phyloP scores from a whole-genome alignment of 30 jellyfish, hydroid and myxozoan genomes.

The Aurelia sp. region DNA sequence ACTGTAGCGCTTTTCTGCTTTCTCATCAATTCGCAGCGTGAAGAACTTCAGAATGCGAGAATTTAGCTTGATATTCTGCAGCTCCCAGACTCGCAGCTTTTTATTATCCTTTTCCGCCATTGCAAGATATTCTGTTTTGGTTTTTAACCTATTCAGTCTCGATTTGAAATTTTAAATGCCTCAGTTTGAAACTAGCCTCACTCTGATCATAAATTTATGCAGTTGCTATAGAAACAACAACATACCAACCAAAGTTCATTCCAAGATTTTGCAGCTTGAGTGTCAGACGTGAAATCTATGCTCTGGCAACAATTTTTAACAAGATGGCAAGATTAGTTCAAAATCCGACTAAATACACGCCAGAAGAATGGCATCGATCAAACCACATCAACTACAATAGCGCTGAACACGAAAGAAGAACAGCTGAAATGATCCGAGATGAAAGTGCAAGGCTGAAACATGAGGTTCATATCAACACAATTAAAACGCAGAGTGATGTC shows the following conservation, averaged over 20 bases:
- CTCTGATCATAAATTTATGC: too few species aligned
- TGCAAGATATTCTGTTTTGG: neutral
- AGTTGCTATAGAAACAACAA: too few species aligned
- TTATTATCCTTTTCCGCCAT: neutral
- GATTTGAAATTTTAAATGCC: too few species aligned
- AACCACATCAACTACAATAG: constrained; percentile 79
- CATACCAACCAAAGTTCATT: too few species aligned
- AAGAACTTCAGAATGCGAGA: constrained; percentile 1
- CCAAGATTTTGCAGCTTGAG: neutral
- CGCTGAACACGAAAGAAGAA: constrained; percentile 85
- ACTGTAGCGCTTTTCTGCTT: neutral
- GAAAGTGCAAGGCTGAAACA: constrained; percentile 91
- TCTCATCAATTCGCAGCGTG: neutral
- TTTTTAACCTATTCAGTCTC: too few species aligned
- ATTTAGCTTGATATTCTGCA: constrained; percentile 6
- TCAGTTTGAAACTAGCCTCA: too few species aligned
- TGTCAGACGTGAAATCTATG: neutral
- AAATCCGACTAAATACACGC: constrained; percentile 87
- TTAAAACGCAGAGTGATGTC: constrained; percentile 96
- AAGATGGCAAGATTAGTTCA: constrained; percentile 89
- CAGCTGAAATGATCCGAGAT: constrained; percentile 92
- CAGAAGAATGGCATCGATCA: constrained; percentile 96
- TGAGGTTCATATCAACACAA: constrained; percentile 88
- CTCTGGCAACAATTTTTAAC: neutral
- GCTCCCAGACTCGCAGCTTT: neutral